Evolutionary conservation across 30 jellyfish, hydroid and myxozoan genomes (phyloP).

Genomic region (Mastigias papua): DNA sequence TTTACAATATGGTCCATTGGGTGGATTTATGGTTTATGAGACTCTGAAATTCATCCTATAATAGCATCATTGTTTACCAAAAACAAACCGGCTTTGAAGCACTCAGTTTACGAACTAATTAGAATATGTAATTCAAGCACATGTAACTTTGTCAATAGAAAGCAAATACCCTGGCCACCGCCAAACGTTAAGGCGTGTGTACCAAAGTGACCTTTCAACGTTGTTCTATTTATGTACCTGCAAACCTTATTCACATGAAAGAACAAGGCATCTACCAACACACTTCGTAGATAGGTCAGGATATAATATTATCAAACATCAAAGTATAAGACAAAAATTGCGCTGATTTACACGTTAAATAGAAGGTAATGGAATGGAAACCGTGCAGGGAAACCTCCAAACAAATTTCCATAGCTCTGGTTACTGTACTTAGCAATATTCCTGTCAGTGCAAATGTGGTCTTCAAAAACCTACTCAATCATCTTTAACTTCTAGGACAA

Average conservation of each 20-base stretch:
- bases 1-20: background rate
- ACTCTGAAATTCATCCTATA: background rate
- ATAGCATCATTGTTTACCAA: constrained; percentile 1
- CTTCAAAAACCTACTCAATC: background rate
- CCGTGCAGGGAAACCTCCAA: background rate
- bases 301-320: background rate
- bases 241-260: constrained; percentile 69
- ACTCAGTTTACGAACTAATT: background rate
- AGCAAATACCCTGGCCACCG: constrained; percentile 18
- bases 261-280: constrained; percentile 59
- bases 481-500: background rate
- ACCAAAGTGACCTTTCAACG: constrained; percentile 57
- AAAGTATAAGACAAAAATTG: background rate
- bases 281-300: constrained; percentile 7
- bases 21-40: background rate
- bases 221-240: constrained; percentile 60
- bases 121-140: background rate
- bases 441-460: background rate
- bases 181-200: constrained; percentile 26
- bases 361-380: background rate
- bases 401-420: background rate
- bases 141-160: constrained; percentile 12
- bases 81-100: background rate
- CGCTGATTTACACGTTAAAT: background rate
- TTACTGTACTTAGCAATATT: background rate